Evolutionary conservation across 2,888 invertebrate genomes (phyloP).

Genomic region (Antheraea yamamai): DNA sequence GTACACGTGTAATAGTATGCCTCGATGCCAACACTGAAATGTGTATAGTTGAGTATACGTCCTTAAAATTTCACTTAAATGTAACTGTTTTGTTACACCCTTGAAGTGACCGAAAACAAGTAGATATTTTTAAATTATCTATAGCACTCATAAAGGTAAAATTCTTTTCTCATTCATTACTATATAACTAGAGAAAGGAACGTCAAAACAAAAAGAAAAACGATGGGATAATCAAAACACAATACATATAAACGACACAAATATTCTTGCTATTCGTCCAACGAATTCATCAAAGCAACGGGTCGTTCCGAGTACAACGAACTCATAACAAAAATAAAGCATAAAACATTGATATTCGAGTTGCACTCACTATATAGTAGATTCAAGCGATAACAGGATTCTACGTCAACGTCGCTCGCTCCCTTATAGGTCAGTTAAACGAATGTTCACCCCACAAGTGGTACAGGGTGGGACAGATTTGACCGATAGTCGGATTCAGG

Average conservation of each 20-base stretch:
- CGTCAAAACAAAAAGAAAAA: neutral
- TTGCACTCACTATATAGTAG: slow-evolving; percentile 51
- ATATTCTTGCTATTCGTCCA: slow-evolving; percentile 6
- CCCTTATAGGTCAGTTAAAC: slow-evolving; percentile 67
- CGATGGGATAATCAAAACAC: slow-evolving; percentile 12
- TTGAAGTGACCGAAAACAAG: too few relatives aligned
- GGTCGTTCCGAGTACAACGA: slow-evolving; percentile 47
- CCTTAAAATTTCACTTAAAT: too few relatives aligned
- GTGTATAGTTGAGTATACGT: too few relatives aligned
- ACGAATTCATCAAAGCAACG: slow-evolving; percentile 36
- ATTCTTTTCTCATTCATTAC: too few relatives aligned
- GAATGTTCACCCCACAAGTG: slow-evolving; percentile 62
- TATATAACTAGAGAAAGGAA: neutral
- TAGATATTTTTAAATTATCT: too few relatives aligned
- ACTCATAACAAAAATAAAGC: slow-evolving; percentile 52
- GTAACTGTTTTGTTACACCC: too few relatives aligned
- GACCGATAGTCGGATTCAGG: slow-evolving; percentile 59
- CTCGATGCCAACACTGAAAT: too few relatives aligned
- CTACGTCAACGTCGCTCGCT: slow-evolving; percentile 46
- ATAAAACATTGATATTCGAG: slow-evolving; percentile 58
- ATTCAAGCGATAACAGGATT: slow-evolving; percentile 48
- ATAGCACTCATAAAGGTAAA: too few relatives aligned
- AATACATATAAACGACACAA: slow-evolving; percentile 19
- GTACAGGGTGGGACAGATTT: slow-evolving; percentile 65
- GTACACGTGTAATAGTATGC: too few relatives aligned